Conservation (phyloP, 2,888 invertebrate species). For the Julus scanicus region DNA sequence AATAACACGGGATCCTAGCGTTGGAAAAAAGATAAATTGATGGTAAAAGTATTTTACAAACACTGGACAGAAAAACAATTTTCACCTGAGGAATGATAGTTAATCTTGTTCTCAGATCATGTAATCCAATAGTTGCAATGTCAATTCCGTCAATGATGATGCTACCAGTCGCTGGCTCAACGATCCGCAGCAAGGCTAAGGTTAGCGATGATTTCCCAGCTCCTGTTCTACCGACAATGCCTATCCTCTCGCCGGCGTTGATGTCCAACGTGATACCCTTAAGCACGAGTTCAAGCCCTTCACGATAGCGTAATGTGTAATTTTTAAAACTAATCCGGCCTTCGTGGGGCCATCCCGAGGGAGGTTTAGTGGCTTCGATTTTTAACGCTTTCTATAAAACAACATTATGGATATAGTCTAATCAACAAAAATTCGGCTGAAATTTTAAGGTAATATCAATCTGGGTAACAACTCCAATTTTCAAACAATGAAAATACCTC, state of each 20-base stretch:
- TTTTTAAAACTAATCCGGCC: constrained; percentile 84
- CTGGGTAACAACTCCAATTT: too few species aligned
- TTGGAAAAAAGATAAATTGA: not conserved
- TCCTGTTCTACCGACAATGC: constrained; percentile 89
- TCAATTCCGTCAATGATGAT: constrained; percentile 87
- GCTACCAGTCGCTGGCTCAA: constrained; percentile 83
- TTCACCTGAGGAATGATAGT: constrained; percentile 78
- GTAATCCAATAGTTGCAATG: constrained; percentile 83
- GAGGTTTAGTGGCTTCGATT: constrained; percentile 69
- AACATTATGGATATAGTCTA: not conserved
- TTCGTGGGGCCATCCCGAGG: constrained; percentile 81
- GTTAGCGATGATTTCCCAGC: constrained; percentile 94
- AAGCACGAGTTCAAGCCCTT: constrained; percentile 86
- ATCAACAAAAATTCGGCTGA: too few species aligned
- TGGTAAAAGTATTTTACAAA: not conserved
- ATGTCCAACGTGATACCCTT: constrained; percentile 82
- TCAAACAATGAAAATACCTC: constrained; percentile 61
- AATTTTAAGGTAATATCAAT: not conserved
- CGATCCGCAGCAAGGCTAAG: constrained; percentile 86
- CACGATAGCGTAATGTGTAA: constrained; percentile 86
- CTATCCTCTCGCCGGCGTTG: constrained; percentile 86
- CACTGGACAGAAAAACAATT: not conserved
- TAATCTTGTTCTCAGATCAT: constrained; percentile 82
- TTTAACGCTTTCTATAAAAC: constrained; percentile 62
- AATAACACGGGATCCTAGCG: constrained; percentile 61